Base-by-base conservation (phyloP, 2,888 invertebrate species). In the Drosophila kanekoi region DNA sequence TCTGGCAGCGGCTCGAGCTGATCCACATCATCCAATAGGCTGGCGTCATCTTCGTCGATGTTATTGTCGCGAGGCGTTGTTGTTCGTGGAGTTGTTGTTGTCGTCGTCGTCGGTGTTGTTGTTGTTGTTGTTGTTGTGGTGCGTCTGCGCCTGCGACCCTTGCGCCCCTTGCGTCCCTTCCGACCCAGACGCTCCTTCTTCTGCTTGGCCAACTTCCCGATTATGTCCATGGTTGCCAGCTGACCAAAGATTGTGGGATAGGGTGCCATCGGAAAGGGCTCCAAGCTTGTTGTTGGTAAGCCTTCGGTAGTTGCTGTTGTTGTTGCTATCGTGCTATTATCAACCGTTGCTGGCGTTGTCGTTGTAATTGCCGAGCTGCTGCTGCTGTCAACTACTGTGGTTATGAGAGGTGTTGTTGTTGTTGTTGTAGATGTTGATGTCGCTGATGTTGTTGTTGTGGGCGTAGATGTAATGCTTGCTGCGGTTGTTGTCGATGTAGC, bases 1-100 rank as follows among this genome's bases (percentile, higher is more conserved):
- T 43, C 77, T 13, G 81, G 72, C 54, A 77, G 16, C 3, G 89
- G 85, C 23, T 86, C 85, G 40, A 87, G 5, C 1, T 43, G n/a
- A 5, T 16, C 16, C 13, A 11, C 23, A 4, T 72, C 67, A 9
- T 77, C 58, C 1, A 47, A 52, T 0, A n/a, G 14, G 23, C 40
- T 64, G 0, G 45, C 8, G 16, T 61, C 53, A 1, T 14, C 37
- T 2, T 54, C 40, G 0, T 52, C 37, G 23, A 45, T 32, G 14
- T 51, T 18, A 6, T 9, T 9, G n/a, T 49, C 37, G 33, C 9
- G 18, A n/a, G 66, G 5, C 37, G 72, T 57, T 23, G 66, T 53
- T 18, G 58, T 37, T 11, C 52, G 8, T 10, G 53, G 28, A 2
- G 56, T 14, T 44, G 60, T 40, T 28, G 67, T 53, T 35, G 67